Percentiles rank a stretch among this genome's conserved stretches.
These are phyloP conservation scores for Oncorhynchus mykiss DNA, from an alignment of 2,113 vertebrate species.

Conservation along the genomic window DNA sequence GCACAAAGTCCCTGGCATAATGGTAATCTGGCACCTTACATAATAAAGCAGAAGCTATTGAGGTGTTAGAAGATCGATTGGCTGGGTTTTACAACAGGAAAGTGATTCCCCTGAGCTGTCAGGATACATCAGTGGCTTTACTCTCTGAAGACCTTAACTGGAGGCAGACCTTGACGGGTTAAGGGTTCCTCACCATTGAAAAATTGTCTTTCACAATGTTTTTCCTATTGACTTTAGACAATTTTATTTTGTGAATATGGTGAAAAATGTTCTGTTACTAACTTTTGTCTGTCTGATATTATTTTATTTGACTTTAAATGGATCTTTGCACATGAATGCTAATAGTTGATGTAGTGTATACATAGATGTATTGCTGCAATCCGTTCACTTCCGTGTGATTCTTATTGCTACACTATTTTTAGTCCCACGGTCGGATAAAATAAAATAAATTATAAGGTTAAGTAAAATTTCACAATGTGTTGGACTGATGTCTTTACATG, in stretches of 20 bases:
- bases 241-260: neutral
- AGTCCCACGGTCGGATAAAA: neutral
- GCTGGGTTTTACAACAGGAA: slow-evolving; percentile 80
- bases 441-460: neutral
- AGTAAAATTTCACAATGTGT: slow-evolving; percentile 7
- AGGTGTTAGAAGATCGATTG: slow-evolving; percentile 83
- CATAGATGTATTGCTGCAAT: too few species aligned
- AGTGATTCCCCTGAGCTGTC: slow-evolving; percentile 83
- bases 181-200: neutral
- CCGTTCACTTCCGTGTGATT: too few species aligned
- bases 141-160: slow-evolving; percentile 24
- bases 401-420: too few species aligned
- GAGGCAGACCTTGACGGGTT: slow-evolving; percentile 33
- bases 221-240: slow-evolving; percentile 5
- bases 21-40: slow-evolving; percentile 84
- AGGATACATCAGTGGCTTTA: slow-evolving; percentile 75
- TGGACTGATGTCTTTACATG: slow-evolving; percentile 6
- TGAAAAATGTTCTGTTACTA: neutral
- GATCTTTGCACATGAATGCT: neutral
- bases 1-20: slow-evolving; percentile 78
- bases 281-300: neutral
- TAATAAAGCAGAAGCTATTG: slow-evolving; percentile 88
- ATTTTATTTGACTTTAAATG: too few species aligned
- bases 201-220: neutral
- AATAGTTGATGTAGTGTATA: neutral